phyloP scores from a whole-genome alignment of 2,888 invertebrate species.

The Labia minor region DNA sequence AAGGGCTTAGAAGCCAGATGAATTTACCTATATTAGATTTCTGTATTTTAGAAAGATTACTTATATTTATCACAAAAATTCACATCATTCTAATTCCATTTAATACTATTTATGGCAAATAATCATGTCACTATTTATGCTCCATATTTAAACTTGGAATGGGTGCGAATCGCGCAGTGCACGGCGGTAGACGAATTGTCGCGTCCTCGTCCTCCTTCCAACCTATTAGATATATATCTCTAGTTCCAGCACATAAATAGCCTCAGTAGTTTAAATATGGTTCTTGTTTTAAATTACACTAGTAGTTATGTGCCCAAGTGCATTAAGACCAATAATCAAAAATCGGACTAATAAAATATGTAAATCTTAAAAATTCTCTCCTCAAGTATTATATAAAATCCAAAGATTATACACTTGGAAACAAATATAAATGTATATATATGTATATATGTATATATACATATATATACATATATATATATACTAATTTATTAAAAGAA shows the following conservation, averaged over 20 bases:
- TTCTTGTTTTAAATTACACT: conserved; percentile 13
- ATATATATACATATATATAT: too few relatives aligned
- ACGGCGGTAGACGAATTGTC: not conserved
- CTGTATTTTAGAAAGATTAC: not conserved
- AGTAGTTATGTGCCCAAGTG: not conserved
- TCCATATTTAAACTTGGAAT: not conserved
- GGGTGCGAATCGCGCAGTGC: conserved; percentile 1
- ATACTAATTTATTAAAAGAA: not conserved
- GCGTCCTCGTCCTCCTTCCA: conserved; percentile 1
- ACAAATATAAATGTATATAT: too few relatives aligned
- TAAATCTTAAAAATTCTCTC: conserved; percentile 1
- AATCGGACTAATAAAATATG: not conserved
- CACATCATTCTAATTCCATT: conserved; percentile 3
- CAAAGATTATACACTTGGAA: not conserved
- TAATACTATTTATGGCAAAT: not conserved
- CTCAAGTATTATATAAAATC: conserved; percentile 3
- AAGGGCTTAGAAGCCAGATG: not conserved
- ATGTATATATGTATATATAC: too few relatives aligned
- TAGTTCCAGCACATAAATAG: conserved; percentile 7
- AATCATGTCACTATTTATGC: not conserved
- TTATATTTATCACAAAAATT: not conserved
- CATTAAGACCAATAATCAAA: conserved; percentile 13
- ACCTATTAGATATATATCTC: not conserved
- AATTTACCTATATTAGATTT: not conserved
- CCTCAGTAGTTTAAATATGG: not conserved